Conservation (phyloP, 2,888 invertebrate genomes). For the Eulithis testata region DNA sequence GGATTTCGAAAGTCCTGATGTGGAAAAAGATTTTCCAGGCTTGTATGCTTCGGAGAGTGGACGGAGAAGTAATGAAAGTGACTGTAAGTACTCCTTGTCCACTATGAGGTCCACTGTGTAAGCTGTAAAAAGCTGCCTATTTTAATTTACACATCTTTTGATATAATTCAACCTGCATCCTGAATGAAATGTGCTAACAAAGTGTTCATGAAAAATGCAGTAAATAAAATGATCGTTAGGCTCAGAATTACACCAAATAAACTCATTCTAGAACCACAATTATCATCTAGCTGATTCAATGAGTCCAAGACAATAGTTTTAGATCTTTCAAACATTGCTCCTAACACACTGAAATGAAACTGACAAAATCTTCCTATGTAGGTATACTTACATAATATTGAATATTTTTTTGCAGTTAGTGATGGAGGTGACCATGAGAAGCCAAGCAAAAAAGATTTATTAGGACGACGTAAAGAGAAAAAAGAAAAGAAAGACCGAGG, state of each 20-base stretch:
- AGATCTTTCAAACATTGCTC: too few species aligned
- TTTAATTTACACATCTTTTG: too few species aligned
- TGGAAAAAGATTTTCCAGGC: slow-evolving; percentile 95
- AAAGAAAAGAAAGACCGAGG: slow-evolving; percentile 94
- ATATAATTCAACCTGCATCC: too few species aligned
- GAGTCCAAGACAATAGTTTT: too few species aligned
- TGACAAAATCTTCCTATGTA: neutral
- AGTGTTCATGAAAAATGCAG: too few species aligned
- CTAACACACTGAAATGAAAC: neutral
- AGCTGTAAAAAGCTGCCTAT: too few species aligned
- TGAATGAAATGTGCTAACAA: too few species aligned
- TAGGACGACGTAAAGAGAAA: slow-evolving; percentile 92
- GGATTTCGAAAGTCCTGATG: slow-evolving; percentile 95
- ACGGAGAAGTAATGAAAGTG: slow-evolving; percentile 91
- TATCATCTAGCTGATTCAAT: too few species aligned
- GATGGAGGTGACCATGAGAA: slow-evolving; percentile 93
- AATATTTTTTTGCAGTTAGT: slow-evolving; percentile 84
- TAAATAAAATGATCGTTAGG: too few species aligned
- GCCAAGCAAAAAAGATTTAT: slow-evolving; percentile 90
- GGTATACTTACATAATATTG: neutral
- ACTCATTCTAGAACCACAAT: too few species aligned
- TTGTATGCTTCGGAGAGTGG: slow-evolving; percentile 92
- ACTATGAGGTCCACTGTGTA: too few species aligned
- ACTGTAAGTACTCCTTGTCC: slow-evolving; percentile 85
- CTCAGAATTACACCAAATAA: too few species aligned